Conservation (phyloP, 92 coral and sea anemone genomes). For the Epizoanthus illoricatus region DNA sequence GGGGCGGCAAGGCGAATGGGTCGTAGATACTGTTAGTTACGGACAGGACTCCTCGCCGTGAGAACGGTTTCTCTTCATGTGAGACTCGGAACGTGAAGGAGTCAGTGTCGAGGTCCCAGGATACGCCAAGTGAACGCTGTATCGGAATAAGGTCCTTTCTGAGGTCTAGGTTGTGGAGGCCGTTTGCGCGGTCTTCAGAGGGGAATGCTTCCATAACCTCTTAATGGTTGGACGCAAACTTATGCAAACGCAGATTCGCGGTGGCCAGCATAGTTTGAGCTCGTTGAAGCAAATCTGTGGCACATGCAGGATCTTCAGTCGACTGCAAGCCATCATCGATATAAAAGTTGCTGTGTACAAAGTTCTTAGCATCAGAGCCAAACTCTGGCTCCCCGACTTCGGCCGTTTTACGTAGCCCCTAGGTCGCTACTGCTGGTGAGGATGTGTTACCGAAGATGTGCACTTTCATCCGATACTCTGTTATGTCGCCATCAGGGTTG, state of each 20-base stretch:
- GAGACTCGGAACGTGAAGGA: slow-evolving; percentile 51
- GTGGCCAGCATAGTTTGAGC: slow-evolving; percentile 63
- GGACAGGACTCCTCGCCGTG: slow-evolving; percentile 59
- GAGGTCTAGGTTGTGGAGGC: slow-evolving; percentile 53
- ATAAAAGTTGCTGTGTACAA: slow-evolving; percentile 51
- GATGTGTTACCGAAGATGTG: slow-evolving; percentile 45
- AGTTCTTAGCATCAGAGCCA: slow-evolving; percentile 48
- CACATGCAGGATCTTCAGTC: slow-evolving; percentile 33
- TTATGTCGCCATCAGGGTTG: slow-evolving; percentile 43
- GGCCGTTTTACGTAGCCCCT: slow-evolving; percentile 52
- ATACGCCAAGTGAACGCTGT: slow-evolving; percentile 62
- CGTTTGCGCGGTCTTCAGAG: slow-evolving; percentile 47
- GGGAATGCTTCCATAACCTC: slow-evolving; percentile 60
- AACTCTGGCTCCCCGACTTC: slow-evolving; percentile 44
- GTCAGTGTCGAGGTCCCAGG: slow-evolving; percentile 53
- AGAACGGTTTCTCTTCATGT: slow-evolving; percentile 45
- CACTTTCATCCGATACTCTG: slow-evolving; percentile 52
- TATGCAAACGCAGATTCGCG: slow-evolving; percentile 66
- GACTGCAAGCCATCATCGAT: slow-evolving; percentile 62
- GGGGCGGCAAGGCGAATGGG: slow-evolving; percentile 58
- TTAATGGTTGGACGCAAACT: slow-evolving; percentile 52
- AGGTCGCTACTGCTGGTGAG: slow-evolving; percentile 61
- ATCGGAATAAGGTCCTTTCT: slow-evolving; percentile 44
- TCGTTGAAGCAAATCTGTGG: slow-evolving; percentile 52
- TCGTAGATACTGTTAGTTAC: slow-evolving; percentile 56